These are phyloP conservation scores for Hemicentrotus pulcherrimus DNA, from an alignment of 35 echinoderm and acorn worm species.

Conservation along the genomic window DNA sequence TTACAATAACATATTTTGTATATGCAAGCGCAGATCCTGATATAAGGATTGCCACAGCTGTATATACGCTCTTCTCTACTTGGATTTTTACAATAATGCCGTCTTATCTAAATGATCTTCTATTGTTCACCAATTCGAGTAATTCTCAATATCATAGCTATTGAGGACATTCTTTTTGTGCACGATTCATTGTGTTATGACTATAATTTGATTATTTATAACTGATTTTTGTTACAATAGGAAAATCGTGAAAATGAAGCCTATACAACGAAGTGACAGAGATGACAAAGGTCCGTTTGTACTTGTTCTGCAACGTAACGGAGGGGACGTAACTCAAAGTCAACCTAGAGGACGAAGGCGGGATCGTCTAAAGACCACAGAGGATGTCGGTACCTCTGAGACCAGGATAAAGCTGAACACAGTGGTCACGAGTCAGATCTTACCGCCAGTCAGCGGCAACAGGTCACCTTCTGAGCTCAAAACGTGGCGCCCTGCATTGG, in stretches of 20 bases:
- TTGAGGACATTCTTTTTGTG: too few relatives aligned
- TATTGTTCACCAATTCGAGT: too few relatives aligned
- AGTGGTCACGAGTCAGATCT: neutral
- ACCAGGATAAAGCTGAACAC: neutral
- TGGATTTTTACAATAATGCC: too few relatives aligned
- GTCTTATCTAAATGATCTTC: too few relatives aligned
- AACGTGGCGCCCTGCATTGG: constrained; percentile 61
- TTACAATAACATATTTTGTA: too few relatives aligned
- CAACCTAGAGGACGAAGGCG: neutral
- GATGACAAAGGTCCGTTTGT: constrained; percentile 45
- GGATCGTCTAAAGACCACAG: neutral
- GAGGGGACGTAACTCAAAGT: constrained; percentile 9
- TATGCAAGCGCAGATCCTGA: too few relatives aligned
- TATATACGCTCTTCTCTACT: too few relatives aligned
- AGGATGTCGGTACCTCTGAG: constrained; percentile 17
- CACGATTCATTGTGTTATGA: neutral
- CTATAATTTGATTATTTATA: neutral
- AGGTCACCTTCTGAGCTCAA: constrained; percentile 41
- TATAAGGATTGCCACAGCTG: too few relatives aligned
- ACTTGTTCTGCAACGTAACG: constrained; percentile 41
- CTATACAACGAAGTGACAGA: constrained; percentile 22
- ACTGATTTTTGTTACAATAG: neutral
- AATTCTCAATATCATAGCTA: too few relatives aligned
- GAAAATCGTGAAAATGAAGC: constrained; percentile 39
- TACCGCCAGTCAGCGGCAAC: constrained; percentile 30